Conservation (phyloP, 2,888 invertebrate species). For the Coecobrya sp. region DNA sequence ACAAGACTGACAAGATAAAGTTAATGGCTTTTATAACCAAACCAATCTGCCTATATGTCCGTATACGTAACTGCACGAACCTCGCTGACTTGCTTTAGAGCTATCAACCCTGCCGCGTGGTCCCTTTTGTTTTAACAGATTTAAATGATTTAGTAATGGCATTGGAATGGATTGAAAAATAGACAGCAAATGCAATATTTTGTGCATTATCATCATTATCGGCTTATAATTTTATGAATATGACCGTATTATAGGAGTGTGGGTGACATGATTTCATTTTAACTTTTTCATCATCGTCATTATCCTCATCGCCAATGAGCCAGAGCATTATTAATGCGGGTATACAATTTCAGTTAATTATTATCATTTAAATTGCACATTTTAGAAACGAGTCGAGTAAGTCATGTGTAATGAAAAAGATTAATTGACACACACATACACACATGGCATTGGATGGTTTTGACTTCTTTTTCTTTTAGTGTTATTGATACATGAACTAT, state of each 20-base stretch:
- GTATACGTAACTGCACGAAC: not conserved
- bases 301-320: not conserved
- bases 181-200: not conserved
- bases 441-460: not conserved
- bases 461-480: not conserved
- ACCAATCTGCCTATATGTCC: not conserved
- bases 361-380: slow-evolving; percentile 51
- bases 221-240: not conserved
- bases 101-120: not conserved
- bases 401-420: slow-evolving; percentile 10
- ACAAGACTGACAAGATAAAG: not conserved
- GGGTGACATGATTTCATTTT: slow-evolving; percentile 57
- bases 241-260: slow-evolving; percentile 4
- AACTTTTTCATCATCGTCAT: slow-evolving; percentile 30
- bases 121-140: slow-evolving; percentile 22
- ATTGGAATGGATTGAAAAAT: slow-evolving; percentile 23
- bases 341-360: slow-evolving; percentile 42
- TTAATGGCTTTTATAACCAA: not conserved
- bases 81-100: not conserved
- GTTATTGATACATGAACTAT: slow-evolving; percentile 37
- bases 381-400: slow-evolving; percentile 42
- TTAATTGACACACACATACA: not conserved
- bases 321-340: slow-evolving; percentile 26
- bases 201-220: slow-evolving; percentile 18
- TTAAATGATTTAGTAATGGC: not conserved